Conservation (phyloP, 2,113 vertebrate species). For the Piprites chloris region DNA sequence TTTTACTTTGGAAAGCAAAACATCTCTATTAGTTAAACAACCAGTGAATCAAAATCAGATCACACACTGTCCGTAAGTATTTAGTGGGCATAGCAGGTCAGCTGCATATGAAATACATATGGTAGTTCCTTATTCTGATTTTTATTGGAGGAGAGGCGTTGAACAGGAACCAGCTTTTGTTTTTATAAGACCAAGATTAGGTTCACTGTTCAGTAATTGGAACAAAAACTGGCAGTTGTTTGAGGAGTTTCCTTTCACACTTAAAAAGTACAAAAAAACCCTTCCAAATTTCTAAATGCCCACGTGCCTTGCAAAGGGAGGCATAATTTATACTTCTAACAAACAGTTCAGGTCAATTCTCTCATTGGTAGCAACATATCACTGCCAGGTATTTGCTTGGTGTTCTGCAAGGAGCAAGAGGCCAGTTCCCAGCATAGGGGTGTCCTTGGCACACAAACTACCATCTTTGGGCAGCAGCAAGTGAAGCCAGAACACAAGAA, state of each 20-base stretch:
- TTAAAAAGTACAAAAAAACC: not conserved
- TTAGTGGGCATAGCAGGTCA: not conserved
- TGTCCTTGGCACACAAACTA: not conserved
- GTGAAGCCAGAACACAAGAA: not conserved
- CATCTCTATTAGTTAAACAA: not conserved
- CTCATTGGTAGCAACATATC: not conserved
- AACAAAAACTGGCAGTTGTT: not conserved
- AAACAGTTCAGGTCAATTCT: not conserved
- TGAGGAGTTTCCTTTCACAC: not conserved
- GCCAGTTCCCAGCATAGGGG: not conserved
- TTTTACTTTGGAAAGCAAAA: not conserved
- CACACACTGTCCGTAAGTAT: not conserved
- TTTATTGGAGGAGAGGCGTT: not conserved
- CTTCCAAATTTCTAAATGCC: not conserved
- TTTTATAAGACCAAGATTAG: not conserved
- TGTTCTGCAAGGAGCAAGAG: not conserved
- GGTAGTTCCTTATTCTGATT: not conserved
- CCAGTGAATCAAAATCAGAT: not conserved
- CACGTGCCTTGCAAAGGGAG: not conserved
- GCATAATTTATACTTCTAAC: not conserved
- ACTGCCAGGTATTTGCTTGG: not conserved
- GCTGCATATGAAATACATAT: not conserved
- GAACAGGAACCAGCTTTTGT: not conserved
- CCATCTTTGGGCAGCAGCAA: not conserved
- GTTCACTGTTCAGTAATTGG: fast-evolving